A percentile compares a stretch with the other conserved stretches of the same genome.
Evolutionary conservation across 2,113 vertebrate species (phyloP).

Genomic region (Vulpes lagopus): DNA sequence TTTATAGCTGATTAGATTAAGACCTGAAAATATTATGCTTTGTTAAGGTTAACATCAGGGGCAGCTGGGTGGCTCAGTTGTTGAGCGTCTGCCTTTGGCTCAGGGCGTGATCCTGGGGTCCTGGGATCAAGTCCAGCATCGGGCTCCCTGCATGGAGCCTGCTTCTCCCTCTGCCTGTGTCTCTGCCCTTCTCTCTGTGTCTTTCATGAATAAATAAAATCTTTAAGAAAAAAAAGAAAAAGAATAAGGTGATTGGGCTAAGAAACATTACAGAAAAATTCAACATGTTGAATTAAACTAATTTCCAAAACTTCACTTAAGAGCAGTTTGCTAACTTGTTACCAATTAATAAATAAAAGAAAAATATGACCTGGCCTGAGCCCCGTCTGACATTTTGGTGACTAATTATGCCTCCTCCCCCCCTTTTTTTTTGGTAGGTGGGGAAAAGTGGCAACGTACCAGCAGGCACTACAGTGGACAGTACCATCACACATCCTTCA

Average conservation of each 20-base stretch:
- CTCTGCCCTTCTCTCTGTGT: too few species aligned
- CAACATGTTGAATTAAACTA: slow-evolving; percentile 39
- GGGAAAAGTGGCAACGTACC: slow-evolving; percentile 99
- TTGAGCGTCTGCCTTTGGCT: too few species aligned
- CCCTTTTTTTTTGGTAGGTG: slow-evolving; percentile 88
- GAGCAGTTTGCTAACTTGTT: slow-evolving; percentile 44
- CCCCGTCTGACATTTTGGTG: neutral
- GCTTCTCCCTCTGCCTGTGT: too few species aligned
- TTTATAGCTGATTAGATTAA: slow-evolving; percentile 6
- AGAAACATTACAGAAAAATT: slow-evolving; percentile 33
- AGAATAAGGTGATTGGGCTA: neutral
- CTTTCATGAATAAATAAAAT: too few species aligned
- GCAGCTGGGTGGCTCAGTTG: too few species aligned
- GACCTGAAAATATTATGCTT: neutral
- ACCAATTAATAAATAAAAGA: slow-evolving; percentile 22
- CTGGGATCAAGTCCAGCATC: too few species aligned
- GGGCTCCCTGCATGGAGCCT: too few species aligned
- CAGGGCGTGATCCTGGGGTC: too few species aligned
- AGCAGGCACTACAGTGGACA: slow-evolving; percentile 99
- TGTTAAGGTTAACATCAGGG: neutral
- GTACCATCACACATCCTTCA: slow-evolving; percentile 99
- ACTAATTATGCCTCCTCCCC: slow-evolving; percentile 64
- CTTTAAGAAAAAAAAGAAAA: too few species aligned
- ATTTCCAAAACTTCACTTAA: slow-evolving; percentile 14
- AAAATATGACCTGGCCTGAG: neutral